Percentiles rank a stretch among this genome's conserved stretches.
Evolutionary conservation across 2,888 invertebrate genomes (phyloP).

Genomic region (Dynastes maya): DNA sequence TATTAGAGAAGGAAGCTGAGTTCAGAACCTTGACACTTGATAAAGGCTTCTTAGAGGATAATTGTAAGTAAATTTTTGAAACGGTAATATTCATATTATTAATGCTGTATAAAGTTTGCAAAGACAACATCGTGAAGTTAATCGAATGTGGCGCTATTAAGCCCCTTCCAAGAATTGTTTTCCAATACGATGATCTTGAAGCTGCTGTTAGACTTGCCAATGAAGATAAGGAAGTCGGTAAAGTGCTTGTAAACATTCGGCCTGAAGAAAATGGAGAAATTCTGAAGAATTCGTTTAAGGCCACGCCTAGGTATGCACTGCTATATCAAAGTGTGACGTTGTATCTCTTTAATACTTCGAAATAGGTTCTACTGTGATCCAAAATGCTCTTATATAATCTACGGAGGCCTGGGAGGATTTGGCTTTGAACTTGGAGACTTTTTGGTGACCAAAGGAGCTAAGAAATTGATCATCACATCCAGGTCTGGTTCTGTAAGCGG

Average conservation of each 20-base stretch:
- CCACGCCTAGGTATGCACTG: background rate
- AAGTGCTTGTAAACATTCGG: conserved; percentile 72
- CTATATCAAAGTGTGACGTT: no score
- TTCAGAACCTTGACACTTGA: conserved; percentile 86
- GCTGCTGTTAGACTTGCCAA: conserved; percentile 79
- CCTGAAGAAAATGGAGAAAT: conserved; percentile 56
- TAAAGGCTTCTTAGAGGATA: conserved; percentile 44
- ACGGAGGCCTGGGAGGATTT: conserved; percentile 92
- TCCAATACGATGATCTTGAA: conserved; percentile 78
- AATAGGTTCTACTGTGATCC: conserved; percentile 51
- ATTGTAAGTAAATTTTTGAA: background rate
- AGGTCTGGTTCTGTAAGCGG: conserved; percentile 85
- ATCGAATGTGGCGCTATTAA: conserved; percentile 74
- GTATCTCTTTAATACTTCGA: conserved; percentile 57
- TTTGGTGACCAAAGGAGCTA: conserved; percentile 87
- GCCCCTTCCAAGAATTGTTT: conserved; percentile 79
- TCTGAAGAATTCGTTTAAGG: background rate
- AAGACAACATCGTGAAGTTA: background rate
- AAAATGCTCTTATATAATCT: conserved; percentile 72
- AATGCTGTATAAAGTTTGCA: background rate
- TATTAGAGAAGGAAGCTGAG: conserved; percentile 70
- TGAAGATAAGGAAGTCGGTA: conserved; percentile 86
- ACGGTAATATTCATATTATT: background rate
- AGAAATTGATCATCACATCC: conserved; percentile 85
- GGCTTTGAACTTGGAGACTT: conserved; percentile 92